Evolutionary conservation across 1,140 invertebrate genomes (phyloP).

Genomic region (Tetramorium simillimum): DNA sequence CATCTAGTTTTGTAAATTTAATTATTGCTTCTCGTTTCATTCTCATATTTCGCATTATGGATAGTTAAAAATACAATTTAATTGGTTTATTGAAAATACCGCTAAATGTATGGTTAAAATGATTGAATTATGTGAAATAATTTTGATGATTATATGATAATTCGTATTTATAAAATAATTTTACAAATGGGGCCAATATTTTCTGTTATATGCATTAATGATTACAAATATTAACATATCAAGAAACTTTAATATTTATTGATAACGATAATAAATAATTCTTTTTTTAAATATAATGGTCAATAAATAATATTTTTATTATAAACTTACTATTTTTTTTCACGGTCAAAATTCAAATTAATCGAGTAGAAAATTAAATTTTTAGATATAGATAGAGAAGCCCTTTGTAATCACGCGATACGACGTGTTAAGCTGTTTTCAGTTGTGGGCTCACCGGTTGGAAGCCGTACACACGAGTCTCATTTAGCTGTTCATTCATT

Average conservation of each 20-base stretch:
- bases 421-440: slow-evolving; percentile 4
- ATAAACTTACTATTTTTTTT: background rate
- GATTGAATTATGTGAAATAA: background rate
- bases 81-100: background rate
- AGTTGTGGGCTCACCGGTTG: background rate
- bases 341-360: background rate
- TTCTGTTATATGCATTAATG: background rate
- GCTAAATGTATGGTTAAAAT: background rate
- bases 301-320: background rate
- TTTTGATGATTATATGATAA: background rate
- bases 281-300: background rate
- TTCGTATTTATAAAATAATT: slow-evolving; percentile 18
- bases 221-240: background rate
- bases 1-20: background rate
- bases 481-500: slow-evolving; percentile 72
- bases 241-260: background rate
- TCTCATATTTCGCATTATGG: background rate
- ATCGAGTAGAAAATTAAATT: background rate
- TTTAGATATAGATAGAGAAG: no score
- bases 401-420: background rate
- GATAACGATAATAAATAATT: background rate
- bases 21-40: background rate
- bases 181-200: background rate
- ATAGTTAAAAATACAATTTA: background rate
- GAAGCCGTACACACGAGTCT: slow-evolving; percentile 50